A percentile compares a stretch with the other conserved stretches of the same genome.
Conservation (phyloP, 2,797 vertebrate species). For the Dicrostonyx torquatus region DNA sequence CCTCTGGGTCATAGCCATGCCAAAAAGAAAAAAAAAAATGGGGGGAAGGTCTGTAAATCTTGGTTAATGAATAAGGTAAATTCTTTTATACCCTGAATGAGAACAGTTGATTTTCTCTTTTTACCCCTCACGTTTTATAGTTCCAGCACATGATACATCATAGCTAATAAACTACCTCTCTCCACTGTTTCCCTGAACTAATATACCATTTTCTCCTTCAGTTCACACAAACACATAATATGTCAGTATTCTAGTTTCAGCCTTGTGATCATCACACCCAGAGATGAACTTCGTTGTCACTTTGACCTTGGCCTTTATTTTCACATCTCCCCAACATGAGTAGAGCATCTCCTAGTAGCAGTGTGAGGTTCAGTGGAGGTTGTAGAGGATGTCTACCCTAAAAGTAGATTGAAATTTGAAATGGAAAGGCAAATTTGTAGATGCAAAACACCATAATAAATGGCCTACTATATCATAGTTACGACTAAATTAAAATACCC, state of each 20-base stretch:
- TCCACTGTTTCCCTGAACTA: neutral
- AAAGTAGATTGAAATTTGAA: slow-evolving; percentile 1
- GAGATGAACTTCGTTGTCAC: too few relatives aligned
- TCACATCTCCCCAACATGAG: neutral
- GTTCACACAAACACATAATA: neutral
- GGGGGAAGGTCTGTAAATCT: neutral
- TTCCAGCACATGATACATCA: neutral
- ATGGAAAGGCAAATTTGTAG: neutral
- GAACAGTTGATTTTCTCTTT: neutral
- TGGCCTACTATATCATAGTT: neutral
- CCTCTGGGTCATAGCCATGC: neutral
- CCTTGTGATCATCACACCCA: slow-evolving; percentile 5
- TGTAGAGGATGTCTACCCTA: neutral
- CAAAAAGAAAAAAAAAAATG: neutral
- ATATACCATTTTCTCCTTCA: slow-evolving; percentile 27
- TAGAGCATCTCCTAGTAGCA: neutral
- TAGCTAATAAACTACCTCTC: neutral
- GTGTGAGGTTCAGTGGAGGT: neutral
- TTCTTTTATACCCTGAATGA: slow-evolving; percentile 16
- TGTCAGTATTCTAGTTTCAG: slow-evolving; percentile 38
- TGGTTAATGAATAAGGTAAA: slow-evolving; percentile 44
- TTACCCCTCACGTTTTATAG: neutral
- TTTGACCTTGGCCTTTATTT: slow-evolving; percentile 15
- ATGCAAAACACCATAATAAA: neutral
- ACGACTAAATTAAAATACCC: slow-evolving; percentile 33